These are phyloP conservation scores for Epizoanthus rinbou DNA, from an alignment of 92 coral and sea anemone species.

Conservation along the genomic window DNA sequence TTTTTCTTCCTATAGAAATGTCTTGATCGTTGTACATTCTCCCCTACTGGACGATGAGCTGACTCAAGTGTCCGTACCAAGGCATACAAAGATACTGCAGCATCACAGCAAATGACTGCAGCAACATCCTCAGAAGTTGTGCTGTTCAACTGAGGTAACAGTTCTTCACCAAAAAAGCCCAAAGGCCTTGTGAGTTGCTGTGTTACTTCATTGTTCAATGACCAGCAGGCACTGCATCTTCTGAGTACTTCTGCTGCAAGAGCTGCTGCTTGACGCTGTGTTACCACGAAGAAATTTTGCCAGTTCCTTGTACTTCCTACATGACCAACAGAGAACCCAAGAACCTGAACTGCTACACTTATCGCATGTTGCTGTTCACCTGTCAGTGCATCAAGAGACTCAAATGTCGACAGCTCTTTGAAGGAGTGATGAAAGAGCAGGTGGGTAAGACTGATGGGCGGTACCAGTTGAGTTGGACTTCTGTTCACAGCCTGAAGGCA, in stretches of 20 bases:
- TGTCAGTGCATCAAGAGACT: not conserved
- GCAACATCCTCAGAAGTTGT: too few relatives aligned
- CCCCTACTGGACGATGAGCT: too few relatives aligned
- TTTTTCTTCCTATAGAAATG: too few relatives aligned
- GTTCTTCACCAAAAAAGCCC: conserved; percentile 18
- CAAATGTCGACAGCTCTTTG: not conserved
- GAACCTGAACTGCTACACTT: not conserved
- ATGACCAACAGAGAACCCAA: not conserved
- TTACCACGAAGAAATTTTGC: not conserved
- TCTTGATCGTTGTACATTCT: too few relatives aligned
- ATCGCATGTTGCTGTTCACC: conserved; percentile 2
- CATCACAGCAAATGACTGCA: too few relatives aligned
- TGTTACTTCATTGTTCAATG: not conserved
- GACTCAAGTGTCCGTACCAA: too few relatives aligned
- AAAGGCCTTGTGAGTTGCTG: not conserved
- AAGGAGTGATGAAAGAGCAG: conserved; percentile 15
- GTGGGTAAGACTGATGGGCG: not conserved
- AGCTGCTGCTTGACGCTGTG: conserved; percentile 1
- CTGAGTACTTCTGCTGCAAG: not conserved
- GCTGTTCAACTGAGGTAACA: too few relatives aligned
- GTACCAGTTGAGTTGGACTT: not conserved
- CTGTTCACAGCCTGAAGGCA: not conserved
- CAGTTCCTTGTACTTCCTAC: not conserved
- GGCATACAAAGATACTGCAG: too few relatives aligned
- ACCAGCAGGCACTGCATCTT: not conserved